Evolutionary conservation across 2,113 vertebrate genomes (phyloP), one percentile per base, ranked within the genome.

Genomic region (Struthidea cinerea): DNA sequence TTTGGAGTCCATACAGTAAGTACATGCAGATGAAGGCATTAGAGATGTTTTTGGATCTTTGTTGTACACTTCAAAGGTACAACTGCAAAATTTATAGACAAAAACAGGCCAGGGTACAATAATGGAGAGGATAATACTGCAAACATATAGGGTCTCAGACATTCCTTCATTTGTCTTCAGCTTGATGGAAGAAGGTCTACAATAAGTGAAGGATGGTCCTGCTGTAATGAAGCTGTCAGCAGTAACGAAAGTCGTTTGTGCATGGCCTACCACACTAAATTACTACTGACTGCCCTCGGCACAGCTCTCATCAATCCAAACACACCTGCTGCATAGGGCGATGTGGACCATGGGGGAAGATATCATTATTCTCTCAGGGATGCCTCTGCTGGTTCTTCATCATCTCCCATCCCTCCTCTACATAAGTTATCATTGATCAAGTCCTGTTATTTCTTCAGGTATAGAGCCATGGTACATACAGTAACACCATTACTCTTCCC

Each of bases 141-240:
- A 97, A 77, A 96, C 75, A 60, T 93, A 88, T 74, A 82, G 65
- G 86, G n/a, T 59, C 76, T 92, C 15, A 10, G 80, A 86, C 53
- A 67, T 94, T 93, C 82, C 44, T 73, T 93, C 95, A 94, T 97
- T 97, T 84, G 21, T 96, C 95, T 96, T 95, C 78, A 89, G 47
- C 74, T 41, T 95, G 92, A 96, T 93, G 73, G 84, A 95, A 96
- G 95, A 96, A 96, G 91, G 86, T 93, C 93, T 96, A 42, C 78
- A 78, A 67, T 81, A 94, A 91, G 90, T 97, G 96, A 98, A 97
- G 91, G 92, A 98, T 96, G 83, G 44, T 49, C 21, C 81, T 68
- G 53, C 80, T 75, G 84, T 97, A 98, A 98, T 98, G 97, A 98
- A 98, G 98, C 96, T 96, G 97, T 98, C 92, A 87, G 82, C 91